Percentiles rank a stretch among this genome's conserved stretches.
phyloP scores from a whole-genome alignment of 2,113 vertebrate species.

The Boulengeromyrus knoepffleri region DNA sequence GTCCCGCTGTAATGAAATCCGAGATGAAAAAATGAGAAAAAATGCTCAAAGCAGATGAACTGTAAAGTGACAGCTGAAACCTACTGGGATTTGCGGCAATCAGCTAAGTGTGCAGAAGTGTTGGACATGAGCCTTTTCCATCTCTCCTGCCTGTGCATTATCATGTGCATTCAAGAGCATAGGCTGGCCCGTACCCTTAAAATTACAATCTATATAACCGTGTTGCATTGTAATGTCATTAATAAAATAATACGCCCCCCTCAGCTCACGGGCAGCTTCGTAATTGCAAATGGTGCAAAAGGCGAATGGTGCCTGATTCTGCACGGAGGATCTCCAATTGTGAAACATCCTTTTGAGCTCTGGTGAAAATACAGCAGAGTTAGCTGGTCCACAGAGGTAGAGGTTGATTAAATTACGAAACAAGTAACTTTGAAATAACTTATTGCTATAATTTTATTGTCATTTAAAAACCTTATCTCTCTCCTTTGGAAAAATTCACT shows the following conservation, averaged over 20 bases:
- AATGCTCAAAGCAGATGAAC: neutral
- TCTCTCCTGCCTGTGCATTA: neutral
- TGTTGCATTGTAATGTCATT: neutral
- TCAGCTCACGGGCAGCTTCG: neutral
- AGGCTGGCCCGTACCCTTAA: neutral
- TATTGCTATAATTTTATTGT: neutral
- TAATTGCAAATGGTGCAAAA: neutral
- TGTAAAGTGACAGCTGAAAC: neutral
- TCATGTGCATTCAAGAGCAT: neutral
- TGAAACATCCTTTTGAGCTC: neutral
- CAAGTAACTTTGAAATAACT: neutral
- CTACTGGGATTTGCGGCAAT: neutral
- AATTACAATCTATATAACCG: neutral
- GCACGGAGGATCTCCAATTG: neutral
- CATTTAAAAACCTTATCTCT: neutral
- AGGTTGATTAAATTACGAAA: neutral
- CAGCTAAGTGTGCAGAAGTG: neutral
- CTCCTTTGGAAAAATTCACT: neutral
- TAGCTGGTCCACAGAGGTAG: neutral
- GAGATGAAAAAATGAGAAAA: neutral
- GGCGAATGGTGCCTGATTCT: neutral
- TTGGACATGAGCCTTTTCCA: neutral
- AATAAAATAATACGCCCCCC: neutral
- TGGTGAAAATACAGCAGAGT: neutral
- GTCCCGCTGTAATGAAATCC: constrained; percentile 8